A percentile compares a stretch with the other conserved stretches of the same genome.
Evolutionary conservation across 2,797 vertebrate species (phyloP).

Genomic region (Aplochiton taeniatus): DNA sequence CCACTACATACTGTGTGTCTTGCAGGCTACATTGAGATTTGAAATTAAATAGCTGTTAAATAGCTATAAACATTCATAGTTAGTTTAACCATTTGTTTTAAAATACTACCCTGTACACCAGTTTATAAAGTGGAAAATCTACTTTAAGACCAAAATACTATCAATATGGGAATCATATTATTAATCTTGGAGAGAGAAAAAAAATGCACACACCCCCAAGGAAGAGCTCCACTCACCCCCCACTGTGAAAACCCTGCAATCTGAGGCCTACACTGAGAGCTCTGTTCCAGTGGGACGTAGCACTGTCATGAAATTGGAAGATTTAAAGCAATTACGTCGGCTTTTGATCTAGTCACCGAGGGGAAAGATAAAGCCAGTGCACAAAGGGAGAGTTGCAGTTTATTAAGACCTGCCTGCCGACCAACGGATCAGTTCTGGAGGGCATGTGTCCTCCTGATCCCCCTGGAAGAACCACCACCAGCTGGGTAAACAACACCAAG

Average conservation of each 20-base stretch:
- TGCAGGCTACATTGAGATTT: too few species aligned
- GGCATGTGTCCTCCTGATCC: conserved; percentile 47
- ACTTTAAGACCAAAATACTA: too few species aligned
- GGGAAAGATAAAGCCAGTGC: conserved; percentile 32
- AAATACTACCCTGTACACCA: too few species aligned
- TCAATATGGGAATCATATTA: too few species aligned
- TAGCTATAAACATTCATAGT: too few species aligned
- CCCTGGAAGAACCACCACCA: conserved; percentile 56
- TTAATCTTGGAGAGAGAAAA: too few species aligned
- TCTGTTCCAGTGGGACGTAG: conserved; percentile 28
- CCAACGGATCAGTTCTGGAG: conserved; percentile 41
- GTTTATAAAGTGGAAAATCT: too few species aligned
- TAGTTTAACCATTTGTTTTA: too few species aligned
- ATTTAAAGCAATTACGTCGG: conserved; percentile 41
- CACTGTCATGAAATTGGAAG: conserved; percentile 32
- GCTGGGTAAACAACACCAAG: conserved; percentile 61
- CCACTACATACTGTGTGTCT: too few species aligned
- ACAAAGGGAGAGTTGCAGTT: conserved; percentile 37
- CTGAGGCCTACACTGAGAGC: background rate
- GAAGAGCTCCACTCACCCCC: too few species aligned
- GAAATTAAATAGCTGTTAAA: too few species aligned
- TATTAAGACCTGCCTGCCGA: conserved; percentile 46
- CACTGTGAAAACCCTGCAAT: background rate
- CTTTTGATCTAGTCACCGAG: conserved; percentile 44
- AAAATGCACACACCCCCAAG: too few species aligned